These are phyloP conservation scores for Zosterops hypoxanthus DNA, from an alignment of 2,113 vertebrate species.

Conservation along the genomic window DNA sequence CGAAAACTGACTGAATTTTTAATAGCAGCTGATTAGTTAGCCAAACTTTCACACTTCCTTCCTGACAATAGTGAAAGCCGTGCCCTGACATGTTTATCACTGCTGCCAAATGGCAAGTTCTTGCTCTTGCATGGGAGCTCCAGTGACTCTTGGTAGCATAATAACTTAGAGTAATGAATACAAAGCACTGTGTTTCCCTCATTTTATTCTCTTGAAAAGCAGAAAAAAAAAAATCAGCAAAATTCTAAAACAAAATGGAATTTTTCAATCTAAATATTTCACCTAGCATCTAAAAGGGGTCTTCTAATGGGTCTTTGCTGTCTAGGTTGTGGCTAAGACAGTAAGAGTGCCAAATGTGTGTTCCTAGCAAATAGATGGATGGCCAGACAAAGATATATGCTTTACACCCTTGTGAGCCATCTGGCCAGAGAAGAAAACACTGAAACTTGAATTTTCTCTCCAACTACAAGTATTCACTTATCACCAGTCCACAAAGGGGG, in stretches of 20 bases:
- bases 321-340: background rate
- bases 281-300: background rate
- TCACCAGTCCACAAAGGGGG: background rate
- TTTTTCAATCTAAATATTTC: background rate
- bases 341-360: background rate
- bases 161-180: background rate
- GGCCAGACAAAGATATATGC: background rate
- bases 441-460: background rate
- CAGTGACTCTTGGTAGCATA: background rate
- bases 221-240: background rate
- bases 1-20: background rate
- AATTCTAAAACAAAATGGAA: background rate
- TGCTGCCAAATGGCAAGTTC: background rate
- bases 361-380: background rate
- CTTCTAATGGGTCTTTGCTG: background rate
- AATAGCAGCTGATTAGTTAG: background rate
- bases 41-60: background rate
- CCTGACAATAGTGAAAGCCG: background rate
- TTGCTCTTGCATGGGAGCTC: background rate
- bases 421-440: background rate
- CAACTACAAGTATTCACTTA: background rate
- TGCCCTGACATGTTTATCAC: background rate
- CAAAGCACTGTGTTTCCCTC: background rate
- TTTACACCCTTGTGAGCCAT: slow-evolving; percentile 2
- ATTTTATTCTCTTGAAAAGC: background rate